A percentile compares a stretch with the other conserved stretches of the same genome.
These are phyloP conservation scores for Fulica atra DNA, from an alignment of 2,113 vertebrate species.

Conservation along the genomic window DNA sequence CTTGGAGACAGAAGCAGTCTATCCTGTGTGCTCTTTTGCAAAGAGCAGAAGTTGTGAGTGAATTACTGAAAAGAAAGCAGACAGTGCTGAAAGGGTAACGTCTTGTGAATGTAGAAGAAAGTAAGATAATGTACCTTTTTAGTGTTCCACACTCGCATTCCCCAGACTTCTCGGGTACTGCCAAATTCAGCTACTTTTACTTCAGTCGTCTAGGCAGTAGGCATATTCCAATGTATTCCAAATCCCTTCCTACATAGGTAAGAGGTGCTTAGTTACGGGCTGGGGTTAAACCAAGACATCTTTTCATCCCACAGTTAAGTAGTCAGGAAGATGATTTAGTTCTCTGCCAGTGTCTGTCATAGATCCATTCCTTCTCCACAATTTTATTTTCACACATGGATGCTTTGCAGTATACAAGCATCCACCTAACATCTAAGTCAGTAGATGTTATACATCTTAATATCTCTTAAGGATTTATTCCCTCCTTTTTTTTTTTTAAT, in stretches of 20 bases:
- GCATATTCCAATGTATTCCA: neutral
- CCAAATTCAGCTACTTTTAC: neutral
- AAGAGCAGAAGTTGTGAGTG: neutral
- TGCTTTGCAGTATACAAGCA: neutral
- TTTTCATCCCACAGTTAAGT: neutral
- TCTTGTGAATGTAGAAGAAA: neutral
- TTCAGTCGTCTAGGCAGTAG: neutral
- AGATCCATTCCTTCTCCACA: neutral
- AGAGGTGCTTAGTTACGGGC: neutral
- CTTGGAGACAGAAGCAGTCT: neutral
- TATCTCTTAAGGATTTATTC: neutral
- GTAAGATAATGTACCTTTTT: neutral
- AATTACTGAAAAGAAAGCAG: neutral
- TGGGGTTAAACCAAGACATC: too few species aligned
- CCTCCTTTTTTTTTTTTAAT: neutral
- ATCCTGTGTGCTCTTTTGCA: neutral
- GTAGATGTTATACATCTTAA: neutral
- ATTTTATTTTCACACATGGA: neutral
- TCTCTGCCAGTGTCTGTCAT: neutral
- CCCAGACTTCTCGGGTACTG: neutral
- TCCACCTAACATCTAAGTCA: neutral
- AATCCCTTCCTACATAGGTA: neutral
- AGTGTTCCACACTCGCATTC: neutral
- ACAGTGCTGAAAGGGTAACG: neutral
- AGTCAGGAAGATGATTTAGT: neutral